Evolutionary conservation across 2,113 vertebrate species (phyloP), one percentile per base, ranked within the genome.

Genomic region (Naja naja): DNA sequence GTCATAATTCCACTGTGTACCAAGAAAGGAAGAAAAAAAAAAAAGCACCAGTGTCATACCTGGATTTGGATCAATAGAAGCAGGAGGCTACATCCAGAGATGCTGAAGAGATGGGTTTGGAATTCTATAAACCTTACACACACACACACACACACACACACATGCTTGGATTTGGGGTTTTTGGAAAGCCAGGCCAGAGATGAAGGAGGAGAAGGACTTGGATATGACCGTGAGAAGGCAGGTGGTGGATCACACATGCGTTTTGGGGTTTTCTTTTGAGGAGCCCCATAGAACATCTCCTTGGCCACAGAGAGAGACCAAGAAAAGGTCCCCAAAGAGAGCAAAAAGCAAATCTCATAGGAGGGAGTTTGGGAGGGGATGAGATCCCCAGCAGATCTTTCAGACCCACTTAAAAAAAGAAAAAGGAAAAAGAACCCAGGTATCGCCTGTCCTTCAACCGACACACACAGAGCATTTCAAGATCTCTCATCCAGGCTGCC

Each of bases 361-460:
- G 3, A 54, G 30, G 30, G 14, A 88, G 14, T 53, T 88, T 53
- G 6, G 87, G 27, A 14, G 12, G 16, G 5, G 87, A n/a, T 16
- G 87, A 53, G 52, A 53, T 9, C 27, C 4, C 25, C 14, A 20
- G 47, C 30, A 74, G 34, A 81, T 81, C 14, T 88, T 55, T 34
- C 49, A n/a, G 18, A 88, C 16, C 52, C 30, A 11, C n/a, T 10
- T 12, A 3, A 86, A 49, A 45, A 43, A 56, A 23, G 7, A 22
- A 58, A 25, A 23, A 7, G 20, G 1, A 55, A 55, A 53, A 64
- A 30, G 47, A 34, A 55, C 2, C 90, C 95, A 90, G 89, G 96
- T 89, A 96, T 91, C 95, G 95, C 96, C 97, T 98, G 98, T 95
- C 98, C 98, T 98, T 98, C 98, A 98, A 94, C 85, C 98, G 98